These are phyloP conservation scores for Odocoileus hemionus DNA, from an alignment of 2,113 vertebrate species.

Conservation along the genomic window DNA sequence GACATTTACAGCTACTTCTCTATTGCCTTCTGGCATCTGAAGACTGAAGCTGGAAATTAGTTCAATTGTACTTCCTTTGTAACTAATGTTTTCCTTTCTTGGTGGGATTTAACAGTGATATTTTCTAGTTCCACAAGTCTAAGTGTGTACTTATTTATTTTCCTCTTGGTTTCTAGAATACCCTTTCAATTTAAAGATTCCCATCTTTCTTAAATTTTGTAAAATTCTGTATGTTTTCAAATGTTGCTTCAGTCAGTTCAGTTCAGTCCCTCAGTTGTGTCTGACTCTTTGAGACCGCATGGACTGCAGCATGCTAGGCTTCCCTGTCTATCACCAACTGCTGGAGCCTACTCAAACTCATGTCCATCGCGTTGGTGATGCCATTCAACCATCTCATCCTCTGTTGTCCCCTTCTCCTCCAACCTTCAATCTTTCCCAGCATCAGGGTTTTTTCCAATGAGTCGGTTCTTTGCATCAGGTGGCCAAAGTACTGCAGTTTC, in stretches of 20 bases:
- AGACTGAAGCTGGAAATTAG: not conserved
- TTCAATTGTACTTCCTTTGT: not conserved
- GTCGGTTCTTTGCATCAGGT: not conserved
- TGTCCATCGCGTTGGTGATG: accelerated
- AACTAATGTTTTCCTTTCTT: not conserved
- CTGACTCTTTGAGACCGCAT: not conserved
- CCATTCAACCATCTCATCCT: not conserved
- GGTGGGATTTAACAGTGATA: not conserved
- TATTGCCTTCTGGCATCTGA: not conserved
- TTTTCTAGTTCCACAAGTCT: not conserved
- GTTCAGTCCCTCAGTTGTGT: not conserved
- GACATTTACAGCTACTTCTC: not conserved
- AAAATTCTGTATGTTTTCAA: not conserved
- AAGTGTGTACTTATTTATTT: not conserved
- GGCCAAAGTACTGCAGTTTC: not conserved
- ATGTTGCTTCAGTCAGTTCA: not conserved
- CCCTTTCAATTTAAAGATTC: not conserved
- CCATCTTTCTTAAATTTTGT: not conserved
- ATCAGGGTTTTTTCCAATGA: not conserved
- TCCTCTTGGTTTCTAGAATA: not conserved
- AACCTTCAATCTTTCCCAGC: not conserved
- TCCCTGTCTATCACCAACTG: not conserved
- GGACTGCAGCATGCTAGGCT: not conserved
- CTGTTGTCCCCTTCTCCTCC: not conserved
- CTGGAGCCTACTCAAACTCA: not conserved